Base-by-base conservation (phyloP, 2,113 vertebrate species). In the Dromas ardeola region DNA sequence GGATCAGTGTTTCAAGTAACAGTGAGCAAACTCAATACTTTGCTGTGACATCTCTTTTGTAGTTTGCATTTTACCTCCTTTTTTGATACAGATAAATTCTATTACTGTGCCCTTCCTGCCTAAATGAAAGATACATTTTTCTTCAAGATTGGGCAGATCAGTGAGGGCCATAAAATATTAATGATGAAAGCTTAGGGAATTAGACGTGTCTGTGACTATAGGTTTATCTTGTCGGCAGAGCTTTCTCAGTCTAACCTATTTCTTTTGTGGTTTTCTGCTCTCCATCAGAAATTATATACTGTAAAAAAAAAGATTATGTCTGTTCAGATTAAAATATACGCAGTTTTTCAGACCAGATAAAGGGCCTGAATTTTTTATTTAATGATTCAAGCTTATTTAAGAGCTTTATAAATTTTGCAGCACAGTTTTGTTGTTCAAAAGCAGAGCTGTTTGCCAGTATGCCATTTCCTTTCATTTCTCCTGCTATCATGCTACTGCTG, bases 81-180 rank as follows among this genome's bases (percentile, higher is more conserved):
- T 80, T 81, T 72, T 85, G 83, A 87, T 73, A 91, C 45, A 95
- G 79, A 94, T 93, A 82, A 95, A 96, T 98, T 95, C 96, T 96
- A 92, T 95, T 96, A 90, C 74, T 91, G 14, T 17, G 80, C 52
- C 43, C 58, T 90, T 80, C 66, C 96, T 97, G 94, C 95, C 98
- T 98, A 98, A 98, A 98, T 98, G 94, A 97, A 98, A 98, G 97
- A 98, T 97, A 98, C 96, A 97, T 98, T 97, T 98, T 98, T 98
- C 97, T 98, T 98, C 97, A 96, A 96, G 97, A 98, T 34, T 94
- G 93, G 93, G 95, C 95, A 95, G 80, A 91, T 97, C 96, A 96
- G 96, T 95, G 93, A 97, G 66, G 66, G 62, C 95, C 94, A 98
- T 99, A 98, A 98, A 99, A 98, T 98, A 99, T 98, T 99, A 98